A percentile compares a stretch with the other conserved stretches of the same genome.
phyloP scores from a whole-genome alignment of 1,140 invertebrate genomes.

The Lepidotrigona ventralis region DNA sequence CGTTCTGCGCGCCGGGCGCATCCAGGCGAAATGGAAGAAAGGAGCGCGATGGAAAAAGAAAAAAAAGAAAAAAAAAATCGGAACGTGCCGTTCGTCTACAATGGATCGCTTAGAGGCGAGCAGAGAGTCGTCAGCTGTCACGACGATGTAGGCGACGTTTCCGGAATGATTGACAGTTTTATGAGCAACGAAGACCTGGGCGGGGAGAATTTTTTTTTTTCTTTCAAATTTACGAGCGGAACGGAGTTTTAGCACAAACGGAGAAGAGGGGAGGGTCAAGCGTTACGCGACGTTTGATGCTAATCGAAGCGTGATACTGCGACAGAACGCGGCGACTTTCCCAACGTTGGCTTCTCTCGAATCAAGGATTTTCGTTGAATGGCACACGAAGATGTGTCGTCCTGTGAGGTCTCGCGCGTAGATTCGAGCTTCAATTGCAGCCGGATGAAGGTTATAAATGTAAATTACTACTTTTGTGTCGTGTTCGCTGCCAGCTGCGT shows the following conservation, averaged over 20 bases:
- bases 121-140: conserved; percentile 75
- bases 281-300: conserved; percentile 51
- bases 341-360: neutral
- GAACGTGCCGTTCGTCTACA: conserved; percentile 62
- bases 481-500: conserved; percentile 17
- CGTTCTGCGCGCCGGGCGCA: neutral
- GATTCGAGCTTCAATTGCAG: neutral
- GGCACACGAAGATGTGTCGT: neutral
- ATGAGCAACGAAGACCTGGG: conserved; percentile 62
- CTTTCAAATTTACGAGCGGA: conserved; percentile 66
- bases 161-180: conserved; percentile 76
- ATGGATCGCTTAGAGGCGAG: conserved; percentile 72
- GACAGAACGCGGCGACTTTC: conserved; percentile 13
- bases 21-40: conserved; percentile 26
- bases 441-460: conserved; percentile 14
- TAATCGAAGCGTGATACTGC: conserved; percentile 44
- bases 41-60: conserved; percentile 37
- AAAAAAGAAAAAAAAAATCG: conserved; percentile 60
- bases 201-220: too few relatives aligned
- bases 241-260: conserved; percentile 32
- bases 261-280: neutral
- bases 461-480: conserved; percentile 28
- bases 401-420: neutral
- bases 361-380: too few relatives aligned
- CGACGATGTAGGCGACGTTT: conserved; percentile 58